Evolutionary conservation across 1,140 invertebrate species (phyloP).

Genomic region (Zaprionus africanus): DNA sequence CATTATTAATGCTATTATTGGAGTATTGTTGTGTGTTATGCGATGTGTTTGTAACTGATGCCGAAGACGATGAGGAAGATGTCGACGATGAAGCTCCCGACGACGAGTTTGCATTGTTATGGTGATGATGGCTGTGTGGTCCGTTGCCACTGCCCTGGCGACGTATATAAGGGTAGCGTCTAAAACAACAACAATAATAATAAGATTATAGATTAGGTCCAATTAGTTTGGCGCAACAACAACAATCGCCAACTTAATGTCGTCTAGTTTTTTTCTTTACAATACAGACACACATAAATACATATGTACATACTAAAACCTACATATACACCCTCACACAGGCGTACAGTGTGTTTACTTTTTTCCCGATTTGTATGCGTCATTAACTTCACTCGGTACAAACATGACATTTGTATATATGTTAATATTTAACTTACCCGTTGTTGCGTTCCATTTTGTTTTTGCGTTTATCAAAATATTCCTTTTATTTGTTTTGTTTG

Average conservation of each 20-base stretch:
- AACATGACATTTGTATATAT: conserved; percentile 6
- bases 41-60: conserved; percentile 57
- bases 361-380: conserved; percentile 49
- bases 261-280: conserved; percentile 24
- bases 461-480: conserved; percentile 41
- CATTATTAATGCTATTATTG: conserved; percentile 68
- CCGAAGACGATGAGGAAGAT: conserved; percentile 53
- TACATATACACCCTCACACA: conserved; percentile 17
- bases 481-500: conserved; percentile 41
- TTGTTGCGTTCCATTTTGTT: conserved; percentile 76
- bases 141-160: conserved; percentile 66
- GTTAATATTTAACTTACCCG: conserved; percentile 54
- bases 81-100: conserved; percentile 56
- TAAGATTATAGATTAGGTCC: conserved; percentile 15
- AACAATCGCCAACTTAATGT: conserved; percentile 33
- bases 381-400: conserved; percentile 8
- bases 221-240: conserved; percentile 25
- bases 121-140: conserved; percentile 68
- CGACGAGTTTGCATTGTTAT: conserved; percentile 59
- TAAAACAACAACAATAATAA: conserved; percentile 33
- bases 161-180: conserved; percentile 76
- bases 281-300: conserved; percentile 33
- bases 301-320: conserved; percentile 18
- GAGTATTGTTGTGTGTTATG: conserved; percentile 59
- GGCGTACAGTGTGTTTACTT: conserved; percentile 39